Evolutionary conservation across 2,888 invertebrate species (phyloP).

Genomic region (Cancer borealis): DNA sequence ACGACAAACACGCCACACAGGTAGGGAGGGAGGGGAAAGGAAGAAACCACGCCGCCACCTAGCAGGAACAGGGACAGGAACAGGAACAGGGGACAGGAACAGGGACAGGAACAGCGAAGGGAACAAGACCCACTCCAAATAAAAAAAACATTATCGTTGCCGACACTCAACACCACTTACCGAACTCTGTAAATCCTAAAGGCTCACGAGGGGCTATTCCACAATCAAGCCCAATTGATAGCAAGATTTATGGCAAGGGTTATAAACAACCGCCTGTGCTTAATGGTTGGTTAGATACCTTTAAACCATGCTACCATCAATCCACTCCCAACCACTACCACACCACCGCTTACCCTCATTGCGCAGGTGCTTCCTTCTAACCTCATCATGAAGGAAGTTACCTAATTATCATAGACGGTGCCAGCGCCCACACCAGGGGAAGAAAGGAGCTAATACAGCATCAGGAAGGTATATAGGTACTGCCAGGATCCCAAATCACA

Average conservation of each 20-base stretch:
- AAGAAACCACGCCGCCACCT: not conserved
- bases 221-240: slow-evolving; percentile 6
- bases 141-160: not conserved
- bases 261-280: not conserved
- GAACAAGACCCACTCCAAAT: not conserved
- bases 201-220: not conserved
- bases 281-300: not conserved
- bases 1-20: not conserved
- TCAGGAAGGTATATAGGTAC: not conserved
- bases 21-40: not conserved
- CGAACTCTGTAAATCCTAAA: not conserved
- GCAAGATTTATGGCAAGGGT: slow-evolving; percentile 5
- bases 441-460: not conserved
- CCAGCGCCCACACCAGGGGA: not conserved
- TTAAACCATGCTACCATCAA: not conserved
- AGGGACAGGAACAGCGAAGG: no score
- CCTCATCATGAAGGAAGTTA: not conserved
- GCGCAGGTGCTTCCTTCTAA: not conserved
- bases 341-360: not conserved
- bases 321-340: not conserved
- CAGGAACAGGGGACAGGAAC: no score
- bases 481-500: no score
- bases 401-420: not conserved
- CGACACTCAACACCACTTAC: not conserved
- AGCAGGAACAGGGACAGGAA: no score